Evolutionary conservation across 2,797 vertebrate species (phyloP), one percentile per base, ranked within the genome.

Genomic region (Gymnoscopelus braueri): DNA sequence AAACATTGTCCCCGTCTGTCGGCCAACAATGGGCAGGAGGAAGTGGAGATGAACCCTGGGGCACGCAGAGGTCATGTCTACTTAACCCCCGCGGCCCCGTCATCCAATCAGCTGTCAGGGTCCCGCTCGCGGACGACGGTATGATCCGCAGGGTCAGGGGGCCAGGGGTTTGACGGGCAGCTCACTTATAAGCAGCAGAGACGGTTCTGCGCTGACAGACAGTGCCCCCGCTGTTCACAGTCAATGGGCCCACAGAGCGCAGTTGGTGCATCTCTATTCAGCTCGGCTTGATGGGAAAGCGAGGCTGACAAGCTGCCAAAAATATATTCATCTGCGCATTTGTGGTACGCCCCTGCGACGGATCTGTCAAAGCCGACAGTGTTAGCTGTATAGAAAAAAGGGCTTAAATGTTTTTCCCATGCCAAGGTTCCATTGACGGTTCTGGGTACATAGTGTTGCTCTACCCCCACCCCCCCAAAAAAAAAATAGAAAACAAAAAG

Each of bases 1-100:
- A 44, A 65, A 86, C 89, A 80, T 78, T 92, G 90, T 89, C 83
- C 80, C 79, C 62, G 77, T 71, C 79, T 75, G 86, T 81, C 52
- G 78, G 78, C 74, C 80, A 84, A 93, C 92, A 94, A 93, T 89
- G 88, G 32, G 0, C 69, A 65, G 72, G 83, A 91, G 92, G 93
- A 94, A 93, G 91, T 84, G 87, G 75, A 59, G 89, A 91, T 90
- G 92, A 93, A 89, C 92, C 89, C 80, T 63, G 15, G 92, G 92
- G 81, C 90, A 79, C 3, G 0, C 64, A 51, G 74, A 67, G 93
- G 92, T 94, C 92, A 79, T 90, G 91, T 94, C 92, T 93, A 91
- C 93, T 95, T 94, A 94, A 94, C 93, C 84, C 91, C 77, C 71
- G 72, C 79, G 89, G 87, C 87, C 88, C 75, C 39, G 82, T 65